These are phyloP conservation scores for Clitarchus hookeri DNA, from an alignment of 2,888 invertebrate genomes.

Conservation along the genomic window DNA sequence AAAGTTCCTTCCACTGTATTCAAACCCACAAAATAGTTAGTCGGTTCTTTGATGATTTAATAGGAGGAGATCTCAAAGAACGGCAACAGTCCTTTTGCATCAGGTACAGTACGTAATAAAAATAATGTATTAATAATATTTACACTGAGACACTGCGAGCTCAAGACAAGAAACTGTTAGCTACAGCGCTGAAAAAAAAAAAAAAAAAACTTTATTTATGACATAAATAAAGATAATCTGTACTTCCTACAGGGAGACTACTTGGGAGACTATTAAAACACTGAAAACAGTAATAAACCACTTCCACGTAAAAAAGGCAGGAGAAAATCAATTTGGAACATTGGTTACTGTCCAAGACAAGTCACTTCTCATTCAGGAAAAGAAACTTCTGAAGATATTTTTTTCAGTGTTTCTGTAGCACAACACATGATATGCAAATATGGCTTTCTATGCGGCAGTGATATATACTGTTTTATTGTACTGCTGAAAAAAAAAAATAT, in stretches of 20 bases:
- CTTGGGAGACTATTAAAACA: background rate
- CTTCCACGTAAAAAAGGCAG: background rate
- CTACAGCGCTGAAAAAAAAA: background rate
- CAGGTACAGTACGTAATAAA: conserved; percentile 8
- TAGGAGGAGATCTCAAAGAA: conserved; percentile 10
- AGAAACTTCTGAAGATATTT: background rate
- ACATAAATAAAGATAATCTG: background rate
- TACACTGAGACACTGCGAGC: background rate
- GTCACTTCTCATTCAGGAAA: background rate
- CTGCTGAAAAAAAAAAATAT: background rate
- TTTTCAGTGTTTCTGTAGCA: background rate
- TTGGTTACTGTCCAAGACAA: background rate
- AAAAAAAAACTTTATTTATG: background rate
- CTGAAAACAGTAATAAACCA: background rate
- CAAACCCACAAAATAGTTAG: conserved; percentile 14
- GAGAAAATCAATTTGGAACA: background rate
- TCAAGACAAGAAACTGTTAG: background rate
- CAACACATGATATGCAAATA: conserved; percentile 32
- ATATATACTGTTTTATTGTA: background rate
- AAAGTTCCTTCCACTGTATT: conserved; percentile 7
- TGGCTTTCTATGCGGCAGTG: conserved; percentile 32
- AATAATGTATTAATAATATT: conserved; percentile 1
- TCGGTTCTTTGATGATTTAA: background rate
- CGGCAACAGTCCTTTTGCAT: background rate
- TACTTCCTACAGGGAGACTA: background rate